Base-by-base conservation (phyloP, 2,113 vertebrate species). In the Odontesthes bonariensis region DNA sequence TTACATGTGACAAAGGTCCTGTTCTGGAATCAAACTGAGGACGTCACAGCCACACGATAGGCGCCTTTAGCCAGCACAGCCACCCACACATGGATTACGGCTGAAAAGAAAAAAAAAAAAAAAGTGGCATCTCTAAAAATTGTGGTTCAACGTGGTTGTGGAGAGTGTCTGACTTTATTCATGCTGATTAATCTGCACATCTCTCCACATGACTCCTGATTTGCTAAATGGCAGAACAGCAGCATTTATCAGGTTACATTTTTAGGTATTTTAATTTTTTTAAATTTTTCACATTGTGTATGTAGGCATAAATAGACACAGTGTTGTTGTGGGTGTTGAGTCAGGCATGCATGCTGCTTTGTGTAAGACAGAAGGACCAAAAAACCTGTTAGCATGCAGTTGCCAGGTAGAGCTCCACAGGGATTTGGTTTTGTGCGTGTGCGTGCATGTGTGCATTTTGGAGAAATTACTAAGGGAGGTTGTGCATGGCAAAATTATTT, bases 71-170 rank as follows among this genome's bases (percentile, higher is more conserved):
- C 73, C 73, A 80, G 81, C 55, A 23, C 74, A 83, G 65, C 79
- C 84, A 80, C 76, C 84, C 84, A 85, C 89, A 87, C 79, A 86
- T 62, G 77, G 81, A 86, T 83, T 88, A 83, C 54, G 78, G 55
- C 13, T 60, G 66, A 0, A 27, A 13, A 49, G n/a, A 51, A 54
- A 73, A 60, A 58, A 61, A n/a, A n/a, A n/a, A 57, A 27, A 35
- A 40, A 79, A 79, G 72, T 63, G 54, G 73, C 70, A 63, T 64
- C 14, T 9, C 16, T 14, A 61, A 73, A 74, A 83, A 79, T 70
- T 77, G 62, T 57, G 65, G 69, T 72, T 85, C 47, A 70, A 40
- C 55, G 52, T 74, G 62, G 68, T 63, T 65, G 20, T 7, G 67
- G 42, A 70, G 53, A 66, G 58, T 49, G 31, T 64, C 64, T 70